Evolutionary conservation across 2,888 invertebrate genomes (phyloP).

Genomic region (Athalia rosae): DNA sequence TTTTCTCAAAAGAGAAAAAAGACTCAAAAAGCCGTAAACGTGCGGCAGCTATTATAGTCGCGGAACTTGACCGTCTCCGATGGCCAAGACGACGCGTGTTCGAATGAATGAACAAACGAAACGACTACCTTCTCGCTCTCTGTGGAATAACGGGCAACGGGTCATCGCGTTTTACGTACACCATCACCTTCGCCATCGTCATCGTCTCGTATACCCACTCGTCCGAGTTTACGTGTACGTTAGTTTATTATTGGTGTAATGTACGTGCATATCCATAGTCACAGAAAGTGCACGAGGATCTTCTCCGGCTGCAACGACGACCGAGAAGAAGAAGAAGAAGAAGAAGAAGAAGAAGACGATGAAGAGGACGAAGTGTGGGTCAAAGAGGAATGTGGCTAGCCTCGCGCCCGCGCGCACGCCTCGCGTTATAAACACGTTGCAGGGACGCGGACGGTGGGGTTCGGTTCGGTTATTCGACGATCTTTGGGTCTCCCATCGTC

Average conservation of each 20-base stretch:
- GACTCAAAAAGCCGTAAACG: no score
- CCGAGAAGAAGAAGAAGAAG: constrained; percentile 13
- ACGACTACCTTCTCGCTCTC: background rate
- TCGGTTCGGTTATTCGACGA: no score
- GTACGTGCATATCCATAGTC: no score
- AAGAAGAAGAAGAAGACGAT: constrained; percentile 41
- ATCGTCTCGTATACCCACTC: background rate
- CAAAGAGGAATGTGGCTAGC: constrained; percentile 69
- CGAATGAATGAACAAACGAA: constrained; percentile 30
- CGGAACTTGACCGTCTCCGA: background rate
- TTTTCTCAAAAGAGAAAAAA: no score
- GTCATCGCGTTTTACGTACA: constrained; percentile 15
- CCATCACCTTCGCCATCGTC: background rate
- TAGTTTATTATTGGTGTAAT: background rate
- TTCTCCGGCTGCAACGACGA: background rate
- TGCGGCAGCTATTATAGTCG: no score
- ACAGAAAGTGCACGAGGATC: background rate
- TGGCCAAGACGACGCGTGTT: background rate
- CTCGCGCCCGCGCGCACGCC: constrained; percentile 64
- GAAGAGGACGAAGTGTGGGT: constrained; percentile 63
- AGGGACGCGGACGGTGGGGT: background rate
- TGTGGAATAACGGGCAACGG: constrained; percentile 14
- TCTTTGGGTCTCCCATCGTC: no score
- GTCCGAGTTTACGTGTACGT: background rate
- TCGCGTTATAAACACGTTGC: constrained; percentile 46